phyloP scores from a whole-genome alignment of 2,113 vertebrate species.

The Phocoena phocoena region DNA sequence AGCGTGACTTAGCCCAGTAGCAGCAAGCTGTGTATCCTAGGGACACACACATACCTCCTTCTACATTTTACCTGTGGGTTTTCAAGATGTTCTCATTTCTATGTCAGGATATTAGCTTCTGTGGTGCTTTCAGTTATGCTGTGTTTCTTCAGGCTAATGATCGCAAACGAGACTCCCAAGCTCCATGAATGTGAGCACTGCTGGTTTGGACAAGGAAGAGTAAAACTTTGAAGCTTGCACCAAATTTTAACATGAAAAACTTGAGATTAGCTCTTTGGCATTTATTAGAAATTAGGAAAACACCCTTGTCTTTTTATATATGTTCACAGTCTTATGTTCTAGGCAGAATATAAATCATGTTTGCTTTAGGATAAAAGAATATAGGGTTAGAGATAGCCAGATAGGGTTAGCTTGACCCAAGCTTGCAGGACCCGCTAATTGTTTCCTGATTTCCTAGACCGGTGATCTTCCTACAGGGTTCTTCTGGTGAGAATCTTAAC shows the following conservation, averaged over 20 bases:
- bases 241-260: slow-evolving; percentile 20
- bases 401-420: not conserved
- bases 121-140: not conserved
- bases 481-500: not conserved
- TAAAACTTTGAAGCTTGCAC: not conserved
- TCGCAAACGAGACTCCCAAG: slow-evolving; percentile 33
- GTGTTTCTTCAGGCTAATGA: slow-evolving; percentile 60
- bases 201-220: slow-evolving; percentile 9
- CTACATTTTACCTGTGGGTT: slow-evolving; percentile 54
- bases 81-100: slow-evolving; percentile 68
- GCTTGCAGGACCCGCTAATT: not conserved
- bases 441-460: not conserved
- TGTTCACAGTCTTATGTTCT: not conserved
- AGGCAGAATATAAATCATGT: not conserved
- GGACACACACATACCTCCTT: slow-evolving; percentile 25
- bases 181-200: not conserved
- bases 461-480: not conserved
- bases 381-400: not conserved
- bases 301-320: not conserved
- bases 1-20: not conserved
- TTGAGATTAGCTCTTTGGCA: not conserved
- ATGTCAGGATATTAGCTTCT: slow-evolving; percentile 43
- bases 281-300: slow-evolving; percentile 5
- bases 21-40: not conserved
- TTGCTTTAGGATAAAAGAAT: not conserved